These are phyloP conservation scores for Urosaurus nigricauda DNA, from an alignment of 2,797 vertebrate species.

Conservation along the genomic window DNA sequence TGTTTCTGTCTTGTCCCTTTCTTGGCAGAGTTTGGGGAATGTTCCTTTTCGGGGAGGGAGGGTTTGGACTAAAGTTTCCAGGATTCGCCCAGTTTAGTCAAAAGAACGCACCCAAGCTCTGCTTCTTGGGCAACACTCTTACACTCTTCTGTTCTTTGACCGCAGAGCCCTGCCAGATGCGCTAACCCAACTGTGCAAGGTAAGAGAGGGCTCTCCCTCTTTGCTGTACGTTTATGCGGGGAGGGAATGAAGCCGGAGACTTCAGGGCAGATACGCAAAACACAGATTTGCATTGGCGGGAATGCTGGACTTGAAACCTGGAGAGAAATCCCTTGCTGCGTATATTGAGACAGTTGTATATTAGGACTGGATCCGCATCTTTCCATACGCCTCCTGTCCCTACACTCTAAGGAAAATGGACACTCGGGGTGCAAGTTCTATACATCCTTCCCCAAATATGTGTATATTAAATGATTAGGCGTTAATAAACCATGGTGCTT, in stretches of 20 bases:
- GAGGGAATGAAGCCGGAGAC: background rate
- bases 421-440: background rate
- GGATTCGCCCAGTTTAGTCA: no score
- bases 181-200: background rate
- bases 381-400: no score
- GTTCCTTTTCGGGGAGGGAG: no score
- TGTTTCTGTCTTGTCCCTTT: no score
- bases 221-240: background rate
- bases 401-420: background rate
- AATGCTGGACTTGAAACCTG: background rate
- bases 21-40: no score
- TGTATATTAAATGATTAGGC: background rate
- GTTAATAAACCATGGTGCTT: background rate
- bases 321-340: background rate
- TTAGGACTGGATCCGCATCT: background rate
- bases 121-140: background rate
- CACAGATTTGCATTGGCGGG: background rate
- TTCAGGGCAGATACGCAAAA: background rate
- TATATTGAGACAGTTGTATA: background rate
- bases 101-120: background rate
- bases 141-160: background rate
- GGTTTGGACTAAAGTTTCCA: no score
- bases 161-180: background rate
- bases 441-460: background rate
- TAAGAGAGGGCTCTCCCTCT: background rate